Base-by-base conservation (phyloP, 2,888 invertebrate species). In the Polydrusus tereticollis region DNA sequence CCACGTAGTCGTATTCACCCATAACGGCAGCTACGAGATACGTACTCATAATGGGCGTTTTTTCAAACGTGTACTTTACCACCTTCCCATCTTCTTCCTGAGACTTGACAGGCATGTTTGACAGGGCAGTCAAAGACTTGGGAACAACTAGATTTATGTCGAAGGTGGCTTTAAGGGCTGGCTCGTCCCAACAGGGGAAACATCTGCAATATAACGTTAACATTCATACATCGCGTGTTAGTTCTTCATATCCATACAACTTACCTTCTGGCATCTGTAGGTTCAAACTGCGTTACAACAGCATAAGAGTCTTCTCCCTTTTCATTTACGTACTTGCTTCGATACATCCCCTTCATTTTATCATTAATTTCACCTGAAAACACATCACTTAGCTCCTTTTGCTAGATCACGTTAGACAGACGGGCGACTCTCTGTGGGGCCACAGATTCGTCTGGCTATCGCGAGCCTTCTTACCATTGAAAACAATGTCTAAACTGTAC, bases 111-210 rank as follows among this genome's bases (percentile, higher is more conserved):
- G 92, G 91, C 98, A 98, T 99, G 85, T 99, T 99, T 21, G 97
- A 98, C 63, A 99, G 88, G 29, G 96, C 97, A 5, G 95, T 93
- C 76, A 93, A 88, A 82, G 93, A 47, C 59, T 80, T 88, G 23
- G 96, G 95, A 64, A 96, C 95, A 72, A 92, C 88, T 14, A 99
- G 86, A 0, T 92, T 91, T 75, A 99, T 93, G 83, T 97, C 94
- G 86, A 98, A 99, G 1, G 95, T 96, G 0, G 98, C 95, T 86
- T 99, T 99, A 74, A 95, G 91, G 10, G 96, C 95, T 7, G 98
- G 99, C 85, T 99, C 99, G 85, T 99, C 98, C 96, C 97, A 99
- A 85, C 98, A 98, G 2, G 98, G 98, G 82, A 99, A 98, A 81
- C 82, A 97, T 94, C 78, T 72, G 41, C 14, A 64, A 72, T 55